phyloP scores from a whole-genome alignment of 2,797 vertebrate genomes.

The Chiroxiphia lanceolata region DNA sequence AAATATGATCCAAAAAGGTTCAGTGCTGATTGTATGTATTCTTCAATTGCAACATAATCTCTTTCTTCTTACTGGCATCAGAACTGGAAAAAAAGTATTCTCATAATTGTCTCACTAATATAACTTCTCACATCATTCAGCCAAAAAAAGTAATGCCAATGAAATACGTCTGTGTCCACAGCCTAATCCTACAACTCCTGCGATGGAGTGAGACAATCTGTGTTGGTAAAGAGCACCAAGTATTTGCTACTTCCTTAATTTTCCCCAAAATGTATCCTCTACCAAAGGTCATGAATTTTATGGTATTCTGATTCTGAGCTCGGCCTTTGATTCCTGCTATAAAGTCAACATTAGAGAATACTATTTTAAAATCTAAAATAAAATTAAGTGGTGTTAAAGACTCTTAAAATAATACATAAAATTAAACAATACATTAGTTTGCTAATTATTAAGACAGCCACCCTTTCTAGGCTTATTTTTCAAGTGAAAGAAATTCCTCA shows the following conservation, averaged over 20 bases:
- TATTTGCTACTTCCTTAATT: neutral
- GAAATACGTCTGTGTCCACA: constrained; percentile 17
- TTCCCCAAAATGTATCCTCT: neutral
- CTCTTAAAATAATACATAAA: neutral
- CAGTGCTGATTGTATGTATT: neutral
- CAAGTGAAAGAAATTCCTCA: constrained; percentile 9
- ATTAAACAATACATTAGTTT: neutral
- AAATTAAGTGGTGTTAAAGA: neutral
- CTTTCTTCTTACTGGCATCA: neutral
- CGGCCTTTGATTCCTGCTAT: neutral
- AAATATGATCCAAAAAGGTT: constrained; percentile 22
- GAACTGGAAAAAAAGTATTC: neutral
- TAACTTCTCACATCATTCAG: constrained; percentile 24
- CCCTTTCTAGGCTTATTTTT: neutral
- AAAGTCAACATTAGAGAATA: neutral
- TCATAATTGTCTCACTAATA: constrained; percentile 8
- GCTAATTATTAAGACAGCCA: neutral
- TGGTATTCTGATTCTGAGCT: neutral
- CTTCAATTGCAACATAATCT: neutral
- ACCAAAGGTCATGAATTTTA: neutral
- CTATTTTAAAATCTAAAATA: neutral
- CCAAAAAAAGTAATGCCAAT: constrained; percentile 27
- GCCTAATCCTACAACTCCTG: neutral
- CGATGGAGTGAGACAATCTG: constrained; percentile 30
- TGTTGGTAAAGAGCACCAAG: constrained; percentile 8